Evolutionary conservation across 1,140 invertebrate species (phyloP), one percentile per base, ranked within the genome.

Genomic region (Lepidurus couesii): DNA sequence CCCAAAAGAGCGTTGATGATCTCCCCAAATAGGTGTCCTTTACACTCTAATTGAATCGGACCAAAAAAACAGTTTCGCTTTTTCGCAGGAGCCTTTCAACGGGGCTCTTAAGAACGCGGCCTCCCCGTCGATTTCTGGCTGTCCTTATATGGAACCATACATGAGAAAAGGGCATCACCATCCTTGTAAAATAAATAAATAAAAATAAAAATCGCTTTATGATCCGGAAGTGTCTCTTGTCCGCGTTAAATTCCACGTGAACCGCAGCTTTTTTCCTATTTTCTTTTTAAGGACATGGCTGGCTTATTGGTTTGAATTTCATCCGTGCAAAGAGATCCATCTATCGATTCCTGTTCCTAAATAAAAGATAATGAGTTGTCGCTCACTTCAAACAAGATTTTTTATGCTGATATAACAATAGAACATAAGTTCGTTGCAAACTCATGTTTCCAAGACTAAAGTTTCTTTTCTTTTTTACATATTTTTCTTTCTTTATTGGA

Each of bases 11-110:
- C 16, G 8, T 13, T 65, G 53, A n/a, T 65, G 13, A 65, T 65
- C 16, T 65, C 21, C 7, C 21, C 21, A 65, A 65, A 65, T 65
- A 65, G 53, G 53, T 65, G 53, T 65, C 21, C 53, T 21, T 34
- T 65, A n/a, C 53, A 65, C 21, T 65, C 21, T 65, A 65, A 65
- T 65, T 65, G 53, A 65, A 65, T 65, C 21, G 53, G 16, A 65
- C 16, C 53, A 16, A 13, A 65, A 65, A 65, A 65, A 65, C 53
- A 21, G 21, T 65, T 65, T 65, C 53, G 16, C 53, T 65, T 65
- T 65, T 65, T 65, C 34, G 21, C 21, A 21, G 6, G 16, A 65
- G 53, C 53, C 21, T 65, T 47, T 65, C 21, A n/a, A 13, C 16
- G 13, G 4, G 53, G 53, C 53, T 65, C 53, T 21, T 65, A 65